phyloP scores from a whole-genome alignment of 2,888 invertebrate genomes.

The Dolichopus griseipennis region DNA sequence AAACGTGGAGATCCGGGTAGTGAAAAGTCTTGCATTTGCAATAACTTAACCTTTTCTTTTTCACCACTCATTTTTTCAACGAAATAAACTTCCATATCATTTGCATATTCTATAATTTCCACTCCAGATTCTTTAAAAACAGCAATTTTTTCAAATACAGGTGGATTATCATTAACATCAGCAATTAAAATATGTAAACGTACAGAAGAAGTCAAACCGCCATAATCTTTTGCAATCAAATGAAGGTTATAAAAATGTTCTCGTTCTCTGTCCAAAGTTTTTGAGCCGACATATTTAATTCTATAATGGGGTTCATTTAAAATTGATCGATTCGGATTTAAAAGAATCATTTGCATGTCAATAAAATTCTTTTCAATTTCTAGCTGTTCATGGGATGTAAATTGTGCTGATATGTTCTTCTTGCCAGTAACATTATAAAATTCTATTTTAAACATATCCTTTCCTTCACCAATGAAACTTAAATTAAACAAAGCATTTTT shows the following conservation, averaged over 20 bases:
- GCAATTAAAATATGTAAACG: slow-evolving; percentile 60
- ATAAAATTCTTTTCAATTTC: slow-evolving; percentile 39
- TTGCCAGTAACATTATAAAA: slow-evolving; percentile 51
- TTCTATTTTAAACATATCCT: slow-evolving; percentile 54
- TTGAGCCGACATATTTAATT: slow-evolving; percentile 35
- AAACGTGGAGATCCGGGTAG: slow-evolving; percentile 38
- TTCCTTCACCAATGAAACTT: slow-evolving; percentile 64
- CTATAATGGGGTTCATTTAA: slow-evolving; percentile 35
- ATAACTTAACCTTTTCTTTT: slow-evolving; percentile 24
- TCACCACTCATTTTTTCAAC: slow-evolving; percentile 32
- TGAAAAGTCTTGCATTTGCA: slow-evolving; percentile 29
- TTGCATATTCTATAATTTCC: slow-evolving; percentile 53
- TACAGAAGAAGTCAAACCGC: slow-evolving; percentile 65
- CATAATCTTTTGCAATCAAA: slow-evolving; percentile 66
- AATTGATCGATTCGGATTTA: slow-evolving; percentile 34
- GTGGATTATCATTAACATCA: slow-evolving; percentile 76
- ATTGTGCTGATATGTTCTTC: slow-evolving; percentile 27
- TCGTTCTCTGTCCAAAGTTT: slow-evolving; percentile 63
- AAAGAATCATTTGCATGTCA: slow-evolving; percentile 38
- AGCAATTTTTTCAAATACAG: slow-evolving; percentile 60
- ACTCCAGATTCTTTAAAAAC: slow-evolving; percentile 60
- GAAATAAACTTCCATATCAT: slow-evolving; percentile 47
- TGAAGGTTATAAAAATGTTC: slow-evolving; percentile 58
- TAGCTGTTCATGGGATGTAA: slow-evolving; percentile 40
- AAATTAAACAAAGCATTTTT: slow-evolving; percentile 60